Percentiles rank a stretch among this genome's conserved stretches.
phyloP scores from a whole-genome alignment of 2,797 vertebrate species.

The Orestias chungarensis region DNA sequence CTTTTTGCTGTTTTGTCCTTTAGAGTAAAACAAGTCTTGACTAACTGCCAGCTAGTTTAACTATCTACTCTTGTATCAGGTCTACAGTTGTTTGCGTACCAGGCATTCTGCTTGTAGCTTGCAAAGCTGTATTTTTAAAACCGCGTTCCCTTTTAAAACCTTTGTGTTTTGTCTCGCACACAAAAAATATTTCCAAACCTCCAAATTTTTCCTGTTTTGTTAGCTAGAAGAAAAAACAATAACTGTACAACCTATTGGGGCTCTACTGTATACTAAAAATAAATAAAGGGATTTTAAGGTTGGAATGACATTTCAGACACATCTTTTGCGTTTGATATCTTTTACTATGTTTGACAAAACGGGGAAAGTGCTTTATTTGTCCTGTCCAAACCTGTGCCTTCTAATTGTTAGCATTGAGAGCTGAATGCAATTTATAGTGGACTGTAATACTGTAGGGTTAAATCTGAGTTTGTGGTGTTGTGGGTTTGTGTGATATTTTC shows the following conservation, averaged over 20 bases:
- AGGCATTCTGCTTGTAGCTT: neutral
- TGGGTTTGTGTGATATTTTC: conserved; percentile 34
- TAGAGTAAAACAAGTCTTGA: neutral
- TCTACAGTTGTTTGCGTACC: neutral
- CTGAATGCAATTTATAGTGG: conserved; percentile 19
- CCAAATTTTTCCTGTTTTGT: neutral
- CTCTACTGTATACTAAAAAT: neutral
- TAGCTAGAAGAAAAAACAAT: neutral
- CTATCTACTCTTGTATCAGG: neutral
- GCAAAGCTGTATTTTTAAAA: neutral
- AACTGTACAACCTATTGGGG: neutral
- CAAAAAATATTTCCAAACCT: neutral
- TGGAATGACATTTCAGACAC: neutral
- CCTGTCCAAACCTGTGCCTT: neutral
- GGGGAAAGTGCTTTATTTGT: neutral
- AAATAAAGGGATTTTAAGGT: neutral
- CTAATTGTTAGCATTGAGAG: conserved; percentile 12
- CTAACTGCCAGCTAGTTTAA: neutral
- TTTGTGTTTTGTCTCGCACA: neutral
- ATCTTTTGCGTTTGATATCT: neutral
- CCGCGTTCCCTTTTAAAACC: neutral
- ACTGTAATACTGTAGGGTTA: conserved; percentile 11
- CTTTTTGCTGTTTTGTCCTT: neutral
- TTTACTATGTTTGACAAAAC: neutral
- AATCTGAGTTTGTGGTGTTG: conserved; percentile 32